Conservation (phyloP, 1,140 invertebrate genomes). For the Cotesia typhae region DNA sequence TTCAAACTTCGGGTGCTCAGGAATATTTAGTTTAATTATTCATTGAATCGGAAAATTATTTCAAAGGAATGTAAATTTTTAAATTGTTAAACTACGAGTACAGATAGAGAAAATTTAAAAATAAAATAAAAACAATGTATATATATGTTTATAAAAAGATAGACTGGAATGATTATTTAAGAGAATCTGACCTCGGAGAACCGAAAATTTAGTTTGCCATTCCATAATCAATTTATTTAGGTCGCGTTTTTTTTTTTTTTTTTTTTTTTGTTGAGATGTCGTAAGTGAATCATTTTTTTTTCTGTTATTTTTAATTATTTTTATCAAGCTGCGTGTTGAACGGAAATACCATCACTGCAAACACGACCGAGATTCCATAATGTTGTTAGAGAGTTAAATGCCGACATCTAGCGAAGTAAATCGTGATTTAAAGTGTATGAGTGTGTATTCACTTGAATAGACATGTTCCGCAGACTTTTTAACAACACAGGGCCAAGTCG, state of each 20-base stretch:
- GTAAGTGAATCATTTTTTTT: neutral
- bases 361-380: neutral
- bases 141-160: neutral
- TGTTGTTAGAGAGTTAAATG: neutral
- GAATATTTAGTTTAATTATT: too few relatives aligned
- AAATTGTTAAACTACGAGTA: too few relatives aligned
- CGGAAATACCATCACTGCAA: neutral
- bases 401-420: constrained; percentile 29
- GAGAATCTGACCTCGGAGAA: constrained; percentile 39
- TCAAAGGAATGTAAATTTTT: too few relatives aligned
- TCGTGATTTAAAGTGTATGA: neutral
- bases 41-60: too few relatives aligned
- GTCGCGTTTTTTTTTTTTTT: constrained; percentile 26
- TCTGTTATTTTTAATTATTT: constrained; percentile 1
- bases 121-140: neutral
- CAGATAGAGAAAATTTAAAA: too few relatives aligned
- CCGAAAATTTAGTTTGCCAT: constrained; percentile 25
- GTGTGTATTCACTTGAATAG: neutral
- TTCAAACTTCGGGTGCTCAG: too few relatives aligned
- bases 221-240: constrained; percentile 1
- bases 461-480: neutral
- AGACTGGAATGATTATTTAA: constrained; percentile 14
- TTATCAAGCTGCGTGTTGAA: neutral
- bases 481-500: constrained; percentile 10
- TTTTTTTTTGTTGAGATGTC: too few relatives aligned